A percentile compares a stretch with the other conserved stretches of the same genome.
phyloP scores from a whole-genome alignment of 1,140 invertebrate species.

The Bombus confusus region DNA sequence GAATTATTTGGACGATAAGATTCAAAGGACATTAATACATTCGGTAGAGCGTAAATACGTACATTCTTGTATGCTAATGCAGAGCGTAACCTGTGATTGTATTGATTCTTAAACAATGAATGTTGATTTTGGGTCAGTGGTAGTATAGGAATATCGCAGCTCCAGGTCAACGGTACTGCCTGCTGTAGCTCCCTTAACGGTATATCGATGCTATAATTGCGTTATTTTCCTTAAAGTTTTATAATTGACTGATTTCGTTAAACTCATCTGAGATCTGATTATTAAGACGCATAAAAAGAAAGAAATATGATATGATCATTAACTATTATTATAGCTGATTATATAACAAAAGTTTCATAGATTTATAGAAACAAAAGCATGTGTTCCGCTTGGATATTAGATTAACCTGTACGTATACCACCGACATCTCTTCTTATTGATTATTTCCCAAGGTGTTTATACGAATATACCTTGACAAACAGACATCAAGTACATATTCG shows the following conservation, averaged over 20 bases:
- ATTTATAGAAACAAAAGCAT: background rate
- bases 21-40: background rate
- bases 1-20: background rate
- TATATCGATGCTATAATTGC: conserved; percentile 49
- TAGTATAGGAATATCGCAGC: conserved; percentile 32
- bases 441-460: conserved; percentile 53
- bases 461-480: conserved; percentile 25
- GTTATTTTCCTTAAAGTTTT: conserved; percentile 25
- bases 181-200: conserved; percentile 57
- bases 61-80: background rate
- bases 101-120: conserved; percentile 43
- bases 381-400: background rate
- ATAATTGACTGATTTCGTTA: conserved; percentile 16
- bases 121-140: conserved; percentile 56
- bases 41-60: background rate
- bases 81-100: conserved; percentile 9
- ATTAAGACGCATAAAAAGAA: background rate
- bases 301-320: background rate
- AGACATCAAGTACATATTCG: background rate
- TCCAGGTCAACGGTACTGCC: conserved; percentile 44
- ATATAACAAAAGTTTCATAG: background rate
- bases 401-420: background rate
- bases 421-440: conserved; percentile 50
- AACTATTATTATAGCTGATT: background rate
- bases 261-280: background rate